These are phyloP conservation scores for Ibidorhyncha struthersii DNA, from an alignment of 2,113 vertebrate species.

Conservation along the genomic window DNA sequence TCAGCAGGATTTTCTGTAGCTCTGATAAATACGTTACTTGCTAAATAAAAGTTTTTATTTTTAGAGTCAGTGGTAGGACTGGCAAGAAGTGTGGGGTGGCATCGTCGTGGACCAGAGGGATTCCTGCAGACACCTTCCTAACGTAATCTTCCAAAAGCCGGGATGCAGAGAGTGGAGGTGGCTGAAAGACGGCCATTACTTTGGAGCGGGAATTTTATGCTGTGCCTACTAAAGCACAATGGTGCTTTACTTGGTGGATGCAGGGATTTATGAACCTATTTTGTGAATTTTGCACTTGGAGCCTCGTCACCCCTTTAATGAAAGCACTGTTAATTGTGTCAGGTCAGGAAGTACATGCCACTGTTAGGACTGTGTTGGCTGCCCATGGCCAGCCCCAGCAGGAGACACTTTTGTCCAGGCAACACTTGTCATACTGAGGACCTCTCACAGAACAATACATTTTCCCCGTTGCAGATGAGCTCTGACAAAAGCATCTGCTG, in stretches of 20 bases:
- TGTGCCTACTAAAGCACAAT: background rate
- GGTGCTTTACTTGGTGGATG: accelerated
- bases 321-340: background rate
- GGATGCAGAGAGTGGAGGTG: background rate
- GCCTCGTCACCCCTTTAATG: background rate
- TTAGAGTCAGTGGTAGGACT: too few species aligned
- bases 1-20: background rate
- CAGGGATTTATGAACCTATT: background rate
- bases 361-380: background rate
- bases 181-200: accelerated
- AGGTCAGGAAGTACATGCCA: background rate
- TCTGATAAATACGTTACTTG: too few species aligned
- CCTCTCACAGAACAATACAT: background rate
- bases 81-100: background rate
- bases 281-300: background rate
- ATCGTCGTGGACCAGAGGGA: background rate
- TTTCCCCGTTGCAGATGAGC: accelerated
- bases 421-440: accelerated
- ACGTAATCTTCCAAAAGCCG: background rate
- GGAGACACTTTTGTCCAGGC: background rate
- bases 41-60: background rate
- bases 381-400: background rate
- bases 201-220: too few species aligned
- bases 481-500: background rate
- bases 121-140: too few species aligned